Evolutionary conservation across 2,113 vertebrate genomes (phyloP).

Genomic region (Phalacrocorax aristotelis): DNA sequence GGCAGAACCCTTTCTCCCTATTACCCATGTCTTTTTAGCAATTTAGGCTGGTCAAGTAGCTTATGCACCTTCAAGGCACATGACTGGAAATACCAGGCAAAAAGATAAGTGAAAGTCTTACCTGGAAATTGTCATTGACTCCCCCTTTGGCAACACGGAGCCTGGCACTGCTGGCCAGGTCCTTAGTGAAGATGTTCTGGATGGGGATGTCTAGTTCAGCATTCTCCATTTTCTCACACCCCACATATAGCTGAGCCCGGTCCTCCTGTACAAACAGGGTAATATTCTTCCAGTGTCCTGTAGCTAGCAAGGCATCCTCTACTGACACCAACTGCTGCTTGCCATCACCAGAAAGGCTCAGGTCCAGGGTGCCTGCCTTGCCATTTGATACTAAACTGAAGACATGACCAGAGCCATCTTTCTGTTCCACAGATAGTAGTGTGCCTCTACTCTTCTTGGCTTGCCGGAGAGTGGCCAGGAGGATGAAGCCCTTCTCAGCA

Average conservation of each 20-base stretch:
- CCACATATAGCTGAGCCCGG: slow-evolving; percentile 89
- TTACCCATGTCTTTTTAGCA: not conserved
- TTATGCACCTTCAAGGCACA: not conserved
- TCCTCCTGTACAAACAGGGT: slow-evolving; percentile 95
- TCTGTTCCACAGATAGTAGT: slow-evolving; percentile 86
- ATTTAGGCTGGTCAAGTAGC: not conserved
- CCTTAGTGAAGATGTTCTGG: slow-evolving; percentile 84
- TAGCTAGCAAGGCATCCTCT: slow-evolving; percentile 87
- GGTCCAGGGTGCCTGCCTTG: slow-evolving; percentile 88
- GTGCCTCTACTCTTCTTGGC: slow-evolving; percentile 87
- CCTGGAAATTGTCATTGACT: slow-evolving; percentile 89
- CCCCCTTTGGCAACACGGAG: slow-evolving; percentile 91
- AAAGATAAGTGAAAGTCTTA: slow-evolving; percentile 58
- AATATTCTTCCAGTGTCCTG: slow-evolving; percentile 93
- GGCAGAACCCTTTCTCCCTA: not conserved
- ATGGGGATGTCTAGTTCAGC: slow-evolving; percentile 90
- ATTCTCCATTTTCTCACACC: slow-evolving; percentile 90
- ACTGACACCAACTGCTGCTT: slow-evolving; percentile 89
- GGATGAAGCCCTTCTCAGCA: slow-evolving; percentile 90
- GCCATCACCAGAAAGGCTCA: slow-evolving; percentile 82
- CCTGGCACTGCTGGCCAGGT: slow-evolving; percentile 80
- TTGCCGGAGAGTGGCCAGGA: slow-evolving; percentile 90
- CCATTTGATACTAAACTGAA: slow-evolving; percentile 95
- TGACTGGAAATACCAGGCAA: not conserved
- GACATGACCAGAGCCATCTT: slow-evolving; percentile 84